phyloP scores from a whole-genome alignment of 1,140 invertebrate species.

The Drosophila albomicans region DNA sequence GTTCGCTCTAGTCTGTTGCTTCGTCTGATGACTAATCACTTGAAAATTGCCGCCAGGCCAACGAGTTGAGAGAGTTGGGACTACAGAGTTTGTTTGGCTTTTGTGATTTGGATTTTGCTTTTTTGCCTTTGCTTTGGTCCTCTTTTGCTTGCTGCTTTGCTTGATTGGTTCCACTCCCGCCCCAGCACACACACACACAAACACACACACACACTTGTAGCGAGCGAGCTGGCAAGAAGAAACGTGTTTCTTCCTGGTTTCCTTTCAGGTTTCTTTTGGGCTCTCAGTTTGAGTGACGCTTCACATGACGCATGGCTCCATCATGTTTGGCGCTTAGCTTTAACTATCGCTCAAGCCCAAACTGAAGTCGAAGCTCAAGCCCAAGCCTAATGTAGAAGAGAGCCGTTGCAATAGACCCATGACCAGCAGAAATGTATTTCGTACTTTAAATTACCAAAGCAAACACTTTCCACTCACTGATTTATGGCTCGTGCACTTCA shows the following conservation, averaged over 20 bases:
- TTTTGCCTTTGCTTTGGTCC: constrained; percentile 43
- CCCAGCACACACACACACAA: constrained; percentile 22
- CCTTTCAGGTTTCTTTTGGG: constrained; percentile 54
- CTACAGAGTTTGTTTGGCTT: constrained; percentile 47
- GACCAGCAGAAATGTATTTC: constrained; percentile 13
- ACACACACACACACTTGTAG: not conserved
- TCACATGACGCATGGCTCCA: constrained; percentile 57
- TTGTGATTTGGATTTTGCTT: constrained; percentile 55
- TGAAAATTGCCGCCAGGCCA: constrained; percentile 66
- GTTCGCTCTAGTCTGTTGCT: constrained; percentile 20
- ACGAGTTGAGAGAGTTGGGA: constrained; percentile 23
- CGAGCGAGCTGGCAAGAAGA: constrained; percentile 30
- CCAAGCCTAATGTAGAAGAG: not conserved
- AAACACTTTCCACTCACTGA: constrained; percentile 28
- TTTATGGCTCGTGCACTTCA: constrained; percentile 21
- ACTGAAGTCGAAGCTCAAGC: not conserved
- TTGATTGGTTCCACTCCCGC: constrained; percentile 73
- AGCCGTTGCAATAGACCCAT: constrained; percentile 8
- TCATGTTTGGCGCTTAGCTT: constrained; percentile 44
- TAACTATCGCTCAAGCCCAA: constrained; percentile 28
- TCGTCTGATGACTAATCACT: constrained; percentile 73
- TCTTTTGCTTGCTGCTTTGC: constrained; percentile 54
- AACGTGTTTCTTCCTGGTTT: constrained; percentile 65
- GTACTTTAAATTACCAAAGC: constrained; percentile 1
- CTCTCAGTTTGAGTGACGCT: constrained; percentile 49